Evolutionary conservation across 2,113 vertebrate species (phyloP).

Genomic region (Phyllopteryx taeniolatus): DNA sequence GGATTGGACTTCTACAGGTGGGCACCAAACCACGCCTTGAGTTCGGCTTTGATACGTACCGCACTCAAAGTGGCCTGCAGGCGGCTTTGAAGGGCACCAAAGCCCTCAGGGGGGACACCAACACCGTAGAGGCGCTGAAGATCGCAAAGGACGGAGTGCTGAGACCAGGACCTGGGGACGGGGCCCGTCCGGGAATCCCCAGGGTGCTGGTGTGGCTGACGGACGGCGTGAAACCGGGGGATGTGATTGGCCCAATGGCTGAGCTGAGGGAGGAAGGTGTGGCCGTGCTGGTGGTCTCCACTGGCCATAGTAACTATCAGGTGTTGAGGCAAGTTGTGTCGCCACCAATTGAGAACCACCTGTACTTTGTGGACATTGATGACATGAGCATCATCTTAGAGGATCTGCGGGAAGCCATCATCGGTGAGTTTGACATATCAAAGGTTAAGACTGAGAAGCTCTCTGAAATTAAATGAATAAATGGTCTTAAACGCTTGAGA

Average conservation of each 20-base stretch:
- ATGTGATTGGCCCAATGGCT: constrained; percentile 80
- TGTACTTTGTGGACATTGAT: constrained; percentile 92
- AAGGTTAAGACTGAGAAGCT: background rate
- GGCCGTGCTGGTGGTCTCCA: constrained; percentile 86
- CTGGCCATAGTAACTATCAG: constrained; percentile 82
- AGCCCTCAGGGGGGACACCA: constrained; percentile 89
- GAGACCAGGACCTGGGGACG: constrained; percentile 37
- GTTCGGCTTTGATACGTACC: constrained; percentile 79
- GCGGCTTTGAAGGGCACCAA: constrained; percentile 68
- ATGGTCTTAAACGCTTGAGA: no score
- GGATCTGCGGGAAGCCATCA: constrained; percentile 81
- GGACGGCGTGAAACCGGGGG: constrained; percentile 85
- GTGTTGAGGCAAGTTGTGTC: constrained; percentile 81
- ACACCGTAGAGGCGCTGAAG: constrained; percentile 82
- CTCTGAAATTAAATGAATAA: no score
- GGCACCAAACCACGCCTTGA: constrained; percentile 82
- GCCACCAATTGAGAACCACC: constrained; percentile 75
- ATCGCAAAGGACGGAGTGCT: constrained; percentile 74
- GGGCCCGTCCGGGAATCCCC: constrained; percentile 77
- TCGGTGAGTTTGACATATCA: constrained; percentile 70
- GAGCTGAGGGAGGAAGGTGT: constrained; percentile 82
- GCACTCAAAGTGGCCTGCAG: constrained; percentile 57
- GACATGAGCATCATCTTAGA: constrained; percentile 84
- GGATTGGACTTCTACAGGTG: constrained; percentile 86
- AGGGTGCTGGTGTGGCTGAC: constrained; percentile 95